These are phyloP conservation scores for Ctenomys sociabilis DNA, from an alignment of 2,113 vertebrate species.

Conservation along the genomic window DNA sequence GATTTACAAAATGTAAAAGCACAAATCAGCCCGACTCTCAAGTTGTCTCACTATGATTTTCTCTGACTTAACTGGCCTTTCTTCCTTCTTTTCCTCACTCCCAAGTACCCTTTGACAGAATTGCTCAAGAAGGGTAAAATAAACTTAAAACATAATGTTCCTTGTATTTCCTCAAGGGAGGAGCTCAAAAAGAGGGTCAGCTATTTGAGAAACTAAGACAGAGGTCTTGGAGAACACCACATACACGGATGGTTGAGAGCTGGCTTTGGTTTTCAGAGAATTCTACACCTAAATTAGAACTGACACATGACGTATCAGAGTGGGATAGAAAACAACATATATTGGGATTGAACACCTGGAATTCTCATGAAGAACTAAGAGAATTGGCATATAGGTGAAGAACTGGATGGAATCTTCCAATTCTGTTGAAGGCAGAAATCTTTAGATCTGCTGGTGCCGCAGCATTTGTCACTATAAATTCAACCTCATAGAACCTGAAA, in stretches of 20 bases:
- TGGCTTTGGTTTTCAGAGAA: neutral
- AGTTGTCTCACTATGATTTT: constrained; percentile 12
- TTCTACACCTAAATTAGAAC: neutral
- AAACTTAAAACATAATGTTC: neutral
- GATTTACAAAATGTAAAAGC: neutral
- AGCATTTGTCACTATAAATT: constrained; percentile 20
- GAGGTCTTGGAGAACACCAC: constrained; percentile 14
- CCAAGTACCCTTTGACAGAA: neutral
- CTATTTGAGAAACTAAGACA: constrained; percentile 9
- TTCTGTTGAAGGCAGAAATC: neutral
- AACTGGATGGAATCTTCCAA: constrained; percentile 7
- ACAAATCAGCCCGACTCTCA: neutral
- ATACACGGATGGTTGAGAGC: neutral
- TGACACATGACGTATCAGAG: neutral
- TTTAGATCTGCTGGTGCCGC: neutral
- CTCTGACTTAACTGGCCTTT: neutral
- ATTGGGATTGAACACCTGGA: neutral
- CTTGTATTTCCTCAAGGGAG: constrained; percentile 36
- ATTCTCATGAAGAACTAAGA: constrained; percentile 20
- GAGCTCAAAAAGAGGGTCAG: neutral
- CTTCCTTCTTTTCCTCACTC: neutral
- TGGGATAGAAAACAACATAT: neutral
- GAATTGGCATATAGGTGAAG: neutral
- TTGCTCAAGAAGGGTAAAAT: constrained; percentile 18
- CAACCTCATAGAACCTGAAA: constrained; percentile 24